Evolutionary conservation across 2,888 invertebrate species (phyloP).

Genomic region (Synergus laeviventris): DNA sequence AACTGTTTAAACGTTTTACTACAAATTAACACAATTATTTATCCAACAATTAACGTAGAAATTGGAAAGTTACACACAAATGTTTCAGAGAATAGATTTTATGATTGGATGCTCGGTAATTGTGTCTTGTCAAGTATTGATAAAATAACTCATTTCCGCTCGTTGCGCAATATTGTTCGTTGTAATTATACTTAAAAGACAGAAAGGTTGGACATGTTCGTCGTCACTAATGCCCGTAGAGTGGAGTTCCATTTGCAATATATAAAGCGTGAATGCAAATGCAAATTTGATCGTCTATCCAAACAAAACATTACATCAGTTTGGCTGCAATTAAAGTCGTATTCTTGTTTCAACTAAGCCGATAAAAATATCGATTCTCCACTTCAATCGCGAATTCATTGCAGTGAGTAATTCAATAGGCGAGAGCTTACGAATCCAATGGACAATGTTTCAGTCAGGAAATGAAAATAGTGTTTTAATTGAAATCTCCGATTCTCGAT

Average conservation of each 20-base stretch:
- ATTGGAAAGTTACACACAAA: not conserved
- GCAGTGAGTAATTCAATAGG: conserved; percentile 26
- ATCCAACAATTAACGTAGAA: not conserved
- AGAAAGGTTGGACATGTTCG: conserved; percentile 29
- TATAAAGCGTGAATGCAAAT: conserved; percentile 32
- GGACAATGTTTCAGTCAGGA: not conserved
- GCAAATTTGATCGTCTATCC: conserved; percentile 32
- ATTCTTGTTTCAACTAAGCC: conserved; percentile 33
- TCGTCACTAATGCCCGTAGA: not conserved
- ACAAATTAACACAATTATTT: no score
- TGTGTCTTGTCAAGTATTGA: conserved; percentile 29
- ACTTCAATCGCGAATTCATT: conserved; percentile 28
- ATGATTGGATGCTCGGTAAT: conserved; percentile 26
- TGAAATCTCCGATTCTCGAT: not conserved
- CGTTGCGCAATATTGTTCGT: conserved; percentile 26
- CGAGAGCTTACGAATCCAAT: not conserved
- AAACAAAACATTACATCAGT: conserved; percentile 40
- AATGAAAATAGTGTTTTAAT: conserved; percentile 27
- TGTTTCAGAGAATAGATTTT: not conserved
- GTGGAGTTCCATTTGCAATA: conserved; percentile 19
- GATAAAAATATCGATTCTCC: conserved; percentile 33
- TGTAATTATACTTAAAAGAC: conserved; percentile 24
- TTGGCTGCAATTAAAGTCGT: conserved; percentile 37
- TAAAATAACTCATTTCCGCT: conserved; percentile 14
- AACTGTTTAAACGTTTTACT: no score